Evolutionary conservation across 2,888 invertebrate species (phyloP).

Genomic region (Agrenia bidenticulata): DNA sequence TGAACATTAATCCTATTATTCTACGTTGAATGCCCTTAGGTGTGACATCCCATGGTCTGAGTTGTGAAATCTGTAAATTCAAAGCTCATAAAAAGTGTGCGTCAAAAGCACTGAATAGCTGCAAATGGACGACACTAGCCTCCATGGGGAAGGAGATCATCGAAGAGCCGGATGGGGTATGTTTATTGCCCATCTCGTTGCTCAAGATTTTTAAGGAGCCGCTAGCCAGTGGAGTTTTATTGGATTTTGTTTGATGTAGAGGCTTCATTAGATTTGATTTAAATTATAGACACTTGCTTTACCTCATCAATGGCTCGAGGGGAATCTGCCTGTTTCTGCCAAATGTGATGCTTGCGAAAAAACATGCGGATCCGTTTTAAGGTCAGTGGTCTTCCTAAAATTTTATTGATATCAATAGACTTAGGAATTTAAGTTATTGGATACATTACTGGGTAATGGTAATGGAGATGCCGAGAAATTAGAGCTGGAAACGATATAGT

Average conservation of each 20-base stretch:
- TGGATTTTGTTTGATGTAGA: too few species aligned
- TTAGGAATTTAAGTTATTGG: too few species aligned
- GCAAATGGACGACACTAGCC: slow-evolving; percentile 96
- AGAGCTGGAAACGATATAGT: background rate
- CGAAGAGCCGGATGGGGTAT: slow-evolving; percentile 86
- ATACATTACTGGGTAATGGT: too few species aligned
- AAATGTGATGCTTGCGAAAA: slow-evolving; percentile 92
- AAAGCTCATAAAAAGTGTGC: slow-evolving; percentile 96
- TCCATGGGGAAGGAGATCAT: slow-evolving; percentile 93
- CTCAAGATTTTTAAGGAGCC: too few species aligned
- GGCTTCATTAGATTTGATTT: background rate
- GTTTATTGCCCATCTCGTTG: slow-evolving; percentile 50
- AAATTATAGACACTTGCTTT: slow-evolving; percentile 58
- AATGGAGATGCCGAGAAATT: too few species aligned
- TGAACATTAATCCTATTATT: too few species aligned
- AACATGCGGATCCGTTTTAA: slow-evolving; percentile 92
- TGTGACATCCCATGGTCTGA: slow-evolving; percentile 91
- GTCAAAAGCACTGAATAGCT: slow-evolving; percentile 85
- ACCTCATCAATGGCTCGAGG: slow-evolving; percentile 99
- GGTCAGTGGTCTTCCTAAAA: too few species aligned
- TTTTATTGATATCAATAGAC: too few species aligned
- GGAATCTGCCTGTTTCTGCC: slow-evolving; percentile 91
- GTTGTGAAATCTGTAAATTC: slow-evolving; percentile 96
- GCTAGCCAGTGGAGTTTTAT: too few species aligned
- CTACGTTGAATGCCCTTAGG: slow-evolving; percentile 60